Base-by-base conservation (phyloP, 2,797 vertebrate genomes). In the Monodelphis domestica region DNA sequence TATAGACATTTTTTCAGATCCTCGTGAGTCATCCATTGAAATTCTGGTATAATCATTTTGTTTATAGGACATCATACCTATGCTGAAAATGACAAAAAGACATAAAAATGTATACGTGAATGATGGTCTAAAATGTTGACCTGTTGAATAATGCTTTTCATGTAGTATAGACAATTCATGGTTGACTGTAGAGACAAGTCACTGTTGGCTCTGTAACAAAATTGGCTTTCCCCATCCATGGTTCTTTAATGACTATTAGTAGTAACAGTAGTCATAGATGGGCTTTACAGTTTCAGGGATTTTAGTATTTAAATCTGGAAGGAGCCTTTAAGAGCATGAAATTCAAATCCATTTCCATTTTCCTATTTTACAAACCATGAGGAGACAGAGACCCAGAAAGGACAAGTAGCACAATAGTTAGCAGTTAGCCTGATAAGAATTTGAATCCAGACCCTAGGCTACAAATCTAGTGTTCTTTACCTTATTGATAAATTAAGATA, bases 41-140 rank as follows among this genome's bases (percentile, higher is more conserved):
- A 38, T 21, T 90, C 70, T 92, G 91, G 11, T 52, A 51, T 95
- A n/a, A 87, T 93, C 94, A 7, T 92, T 94, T 92, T 89, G 55
- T 89, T 89, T 95, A 90, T 88, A 88, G 50, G 90, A 45, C 87
- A 5, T 50, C 90, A 54, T 33, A 54, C 11, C 53, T 89, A 91
- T 38, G 33, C 63, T 94, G 24, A 50, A 52, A 51, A 94, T 78
- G 33, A 51, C 50, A 90, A 2, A 70, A 78, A 63, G 57, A 90
- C 87, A 91, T 52, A 26, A 94, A 94, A 95, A 90, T 21, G 12
- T 30, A 89, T 91, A 90, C 55, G 56, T 5, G 89, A 53, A 30
- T 30, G 88, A 55, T 57, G 38, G 38, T 94, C 88, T 84, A 93
- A 59, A 33, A 3, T 59, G 38, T 30, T 53, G 15, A 88, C 1